Percentiles rank a stretch among this genome's conserved stretches.
Evolutionary conservation across 2,113 vertebrate species (phyloP).

Genomic region (Ciconia boyciana): DNA sequence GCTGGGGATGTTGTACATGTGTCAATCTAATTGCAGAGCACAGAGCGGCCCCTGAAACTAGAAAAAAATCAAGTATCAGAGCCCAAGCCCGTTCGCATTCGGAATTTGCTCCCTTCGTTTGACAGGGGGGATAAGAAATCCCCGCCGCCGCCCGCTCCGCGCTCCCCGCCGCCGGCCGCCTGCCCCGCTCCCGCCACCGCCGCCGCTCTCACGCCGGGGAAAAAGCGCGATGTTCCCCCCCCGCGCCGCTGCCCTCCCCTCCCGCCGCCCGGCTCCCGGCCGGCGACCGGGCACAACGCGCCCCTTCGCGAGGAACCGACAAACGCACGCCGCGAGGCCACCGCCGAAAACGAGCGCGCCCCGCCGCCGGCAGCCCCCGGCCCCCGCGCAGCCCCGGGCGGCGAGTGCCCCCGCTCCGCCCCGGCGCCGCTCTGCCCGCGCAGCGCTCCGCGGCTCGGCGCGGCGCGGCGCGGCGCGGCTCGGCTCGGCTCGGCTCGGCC

Average conservation of each 20-base stretch:
- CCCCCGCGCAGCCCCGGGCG: neutral
- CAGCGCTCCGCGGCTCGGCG: neutral
- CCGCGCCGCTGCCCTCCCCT: neutral
- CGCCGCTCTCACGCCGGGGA: neutral
- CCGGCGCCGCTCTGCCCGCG: neutral
- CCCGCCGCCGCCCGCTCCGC: neutral
- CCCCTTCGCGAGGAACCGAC: neutral
- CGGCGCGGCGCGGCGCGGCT: neutral
- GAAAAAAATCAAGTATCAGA: slow-evolving; percentile 23
- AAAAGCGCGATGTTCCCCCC: neutral
- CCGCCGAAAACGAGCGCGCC: neutral
- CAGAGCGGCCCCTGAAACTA: slow-evolving; percentile 26
- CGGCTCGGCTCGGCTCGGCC: neutral
- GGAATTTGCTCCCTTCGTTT: neutral
- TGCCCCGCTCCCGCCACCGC: neutral
- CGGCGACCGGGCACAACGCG: neutral
- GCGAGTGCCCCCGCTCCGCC: neutral
- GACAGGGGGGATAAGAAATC: neutral
- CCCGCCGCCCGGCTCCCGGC: neutral
- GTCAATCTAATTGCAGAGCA: slow-evolving; percentile 56
- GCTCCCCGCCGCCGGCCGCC: neutral
- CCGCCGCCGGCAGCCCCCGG: neutral
- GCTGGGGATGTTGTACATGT: slow-evolving; percentile 30
- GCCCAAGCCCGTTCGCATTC: neutral
- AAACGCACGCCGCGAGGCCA: neutral